These are phyloP conservation scores for Euspilapteryx auroguttella DNA, from an alignment of 2,888 invertebrate genomes.

Conservation along the genomic window DNA sequence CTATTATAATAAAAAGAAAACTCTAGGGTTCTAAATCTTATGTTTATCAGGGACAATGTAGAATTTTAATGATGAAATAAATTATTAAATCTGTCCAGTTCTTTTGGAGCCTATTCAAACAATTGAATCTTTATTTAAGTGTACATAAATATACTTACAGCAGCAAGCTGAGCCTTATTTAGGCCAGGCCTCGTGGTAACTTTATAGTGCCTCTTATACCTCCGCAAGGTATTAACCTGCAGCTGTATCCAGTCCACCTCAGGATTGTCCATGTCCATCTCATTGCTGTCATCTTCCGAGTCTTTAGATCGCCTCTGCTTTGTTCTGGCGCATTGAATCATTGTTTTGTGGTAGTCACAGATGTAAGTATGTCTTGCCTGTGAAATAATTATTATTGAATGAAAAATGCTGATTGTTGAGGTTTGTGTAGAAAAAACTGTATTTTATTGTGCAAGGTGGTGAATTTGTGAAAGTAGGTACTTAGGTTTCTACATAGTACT, in stretches of 20 bases:
- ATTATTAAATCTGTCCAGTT: too few relatives aligned
- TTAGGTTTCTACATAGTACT: too few relatives aligned
- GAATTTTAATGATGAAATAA: too few relatives aligned
- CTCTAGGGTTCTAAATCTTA: too few relatives aligned
- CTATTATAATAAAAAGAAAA: too few relatives aligned
- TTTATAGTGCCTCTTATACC: slow-evolving; percentile 94
- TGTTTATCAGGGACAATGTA: too few relatives aligned
- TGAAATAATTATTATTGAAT: slow-evolving; percentile 10
- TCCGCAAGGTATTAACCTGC: slow-evolving; percentile 89
- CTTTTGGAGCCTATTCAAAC: too few relatives aligned
- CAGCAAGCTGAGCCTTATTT: slow-evolving; percentile 94
- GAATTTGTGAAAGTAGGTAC: too few relatives aligned
- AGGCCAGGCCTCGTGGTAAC: slow-evolving; percentile 88
- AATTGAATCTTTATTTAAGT: too few relatives aligned
- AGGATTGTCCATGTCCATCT: slow-evolving; percentile 87
- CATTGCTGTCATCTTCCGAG: slow-evolving; percentile 92
- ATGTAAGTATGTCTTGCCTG: slow-evolving; percentile 95
- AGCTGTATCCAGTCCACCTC: slow-evolving; percentile 93
- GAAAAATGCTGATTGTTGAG: neutral
- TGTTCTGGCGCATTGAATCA: slow-evolving; percentile 93
- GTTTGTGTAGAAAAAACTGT: too few relatives aligned
- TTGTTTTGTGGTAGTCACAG: slow-evolving; percentile 94
- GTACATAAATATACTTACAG: too few relatives aligned
- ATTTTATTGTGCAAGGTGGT: too few relatives aligned
- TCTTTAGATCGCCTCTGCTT: slow-evolving; percentile 86